Percentiles rank a stretch among this genome's conserved stretches.
phyloP scores from a whole-genome alignment of 1,140 invertebrate species.

The Drosophila albomicans region DNA sequence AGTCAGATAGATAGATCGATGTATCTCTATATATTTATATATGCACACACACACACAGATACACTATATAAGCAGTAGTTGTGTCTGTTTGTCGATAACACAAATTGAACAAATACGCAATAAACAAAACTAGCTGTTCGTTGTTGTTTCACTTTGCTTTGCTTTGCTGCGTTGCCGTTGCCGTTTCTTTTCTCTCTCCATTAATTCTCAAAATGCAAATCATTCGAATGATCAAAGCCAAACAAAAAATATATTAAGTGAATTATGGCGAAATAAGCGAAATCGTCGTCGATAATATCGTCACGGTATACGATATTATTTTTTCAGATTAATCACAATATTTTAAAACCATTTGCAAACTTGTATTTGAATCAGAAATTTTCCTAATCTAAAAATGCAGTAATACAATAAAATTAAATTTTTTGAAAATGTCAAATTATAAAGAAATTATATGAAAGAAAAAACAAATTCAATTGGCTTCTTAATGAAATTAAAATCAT shows the following conservation, averaged over 20 bases:
- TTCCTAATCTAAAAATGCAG: background rate
- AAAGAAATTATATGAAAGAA: too few relatives aligned
- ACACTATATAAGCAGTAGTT: background rate
- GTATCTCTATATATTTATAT: conserved; percentile 31
- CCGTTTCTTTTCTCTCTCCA: conserved; percentile 22
- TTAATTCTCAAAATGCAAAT: conserved; percentile 52
- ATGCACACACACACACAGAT: conserved; percentile 1
- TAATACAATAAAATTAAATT: background rate
- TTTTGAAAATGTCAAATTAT: background rate
- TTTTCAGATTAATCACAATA: background rate
- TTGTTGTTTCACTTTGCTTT: background rate
- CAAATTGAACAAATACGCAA: conserved; percentile 47
- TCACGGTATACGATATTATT: background rate
- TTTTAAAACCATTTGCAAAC: background rate
- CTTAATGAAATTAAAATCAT: too few relatives aligned
- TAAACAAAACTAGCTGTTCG: conserved; percentile 46
- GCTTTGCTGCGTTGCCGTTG: background rate
- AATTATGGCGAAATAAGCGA: conserved; percentile 42
- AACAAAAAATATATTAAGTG: conserved; percentile 12
- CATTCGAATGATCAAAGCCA: conserved; percentile 47
- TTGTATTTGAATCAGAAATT: background rate
- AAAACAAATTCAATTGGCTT: too few relatives aligned
- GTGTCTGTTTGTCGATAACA: conserved; percentile 33
- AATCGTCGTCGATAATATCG: conserved; percentile 14
- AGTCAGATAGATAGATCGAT: conserved; percentile 19